Percentiles rank a stretch among this genome's conserved stretches.
These are phyloP conservation scores for Lordiphosa mommai DNA, from an alignment of 1,140 invertebrate genomes.

Conservation along the genomic window DNA sequence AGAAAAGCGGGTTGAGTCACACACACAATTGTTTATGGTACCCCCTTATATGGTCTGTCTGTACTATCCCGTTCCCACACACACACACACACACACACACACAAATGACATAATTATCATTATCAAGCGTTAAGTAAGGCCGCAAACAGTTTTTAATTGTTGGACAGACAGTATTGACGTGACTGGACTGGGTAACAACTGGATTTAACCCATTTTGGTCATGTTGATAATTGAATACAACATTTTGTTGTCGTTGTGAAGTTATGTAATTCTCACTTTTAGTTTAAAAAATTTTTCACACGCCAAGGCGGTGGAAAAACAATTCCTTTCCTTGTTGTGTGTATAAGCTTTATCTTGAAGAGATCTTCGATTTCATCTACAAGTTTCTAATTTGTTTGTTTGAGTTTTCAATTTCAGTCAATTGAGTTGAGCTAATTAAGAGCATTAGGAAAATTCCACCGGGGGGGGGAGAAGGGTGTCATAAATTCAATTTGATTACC, in stretches of 20 bases:
- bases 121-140: constrained; percentile 51
- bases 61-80: background rate
- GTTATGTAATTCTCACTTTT: constrained; percentile 59
- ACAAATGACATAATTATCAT: constrained; percentile 48
- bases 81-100: background rate
- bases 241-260: constrained; percentile 13
- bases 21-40: background rate
- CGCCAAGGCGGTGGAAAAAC: constrained; percentile 22
- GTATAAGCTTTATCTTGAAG: constrained; percentile 5
- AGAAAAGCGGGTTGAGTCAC: background rate
- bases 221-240: constrained; percentile 25
- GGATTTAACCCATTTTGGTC: constrained; percentile 29
- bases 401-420: constrained; percentile 60
- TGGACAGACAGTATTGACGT: constrained; percentile 22
- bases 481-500: constrained; percentile 36
- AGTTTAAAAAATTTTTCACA: constrained; percentile 54
- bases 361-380: constrained; percentile 32
- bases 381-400: constrained; percentile 54
- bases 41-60: constrained; percentile 4
- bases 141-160: constrained; percentile 44
- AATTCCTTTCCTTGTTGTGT: constrained; percentile 19
- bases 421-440: constrained; percentile 46
- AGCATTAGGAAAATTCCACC: background rate
- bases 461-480: background rate
- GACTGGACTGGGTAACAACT: constrained; percentile 21